phyloP scores from a whole-genome alignment of 2,113 vertebrate species.

The Malurus melanocephalus region DNA sequence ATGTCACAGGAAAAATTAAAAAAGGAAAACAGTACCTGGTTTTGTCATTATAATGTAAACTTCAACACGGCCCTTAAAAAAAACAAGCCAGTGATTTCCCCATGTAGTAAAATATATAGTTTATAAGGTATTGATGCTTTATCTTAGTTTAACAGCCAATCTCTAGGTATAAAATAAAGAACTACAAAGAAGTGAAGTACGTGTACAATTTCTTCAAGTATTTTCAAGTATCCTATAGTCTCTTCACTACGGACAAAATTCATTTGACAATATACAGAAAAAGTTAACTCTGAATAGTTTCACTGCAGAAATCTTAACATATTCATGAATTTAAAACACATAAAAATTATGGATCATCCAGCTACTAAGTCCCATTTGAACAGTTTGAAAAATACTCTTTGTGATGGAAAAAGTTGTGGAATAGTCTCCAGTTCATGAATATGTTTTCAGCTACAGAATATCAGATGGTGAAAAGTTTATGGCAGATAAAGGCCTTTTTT shows the following conservation, averaged over 20 bases:
- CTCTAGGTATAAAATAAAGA: constrained; percentile 52
- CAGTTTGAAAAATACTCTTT: constrained; percentile 28
- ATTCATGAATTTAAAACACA: constrained; percentile 12
- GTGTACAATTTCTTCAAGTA: constrained; percentile 44
- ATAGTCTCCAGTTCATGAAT: not conserved
- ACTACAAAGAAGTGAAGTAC: constrained; percentile 50
- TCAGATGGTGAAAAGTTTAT: not conserved
- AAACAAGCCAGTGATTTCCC: constrained; percentile 24
- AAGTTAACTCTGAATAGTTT: constrained; percentile 14
- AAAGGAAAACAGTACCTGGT: constrained; percentile 48
- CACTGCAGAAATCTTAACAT: constrained; percentile 26
- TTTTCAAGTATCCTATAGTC: constrained; percentile 45
- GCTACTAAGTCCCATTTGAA: not conserved
- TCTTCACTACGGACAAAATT: constrained; percentile 26
- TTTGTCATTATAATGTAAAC: constrained; percentile 49
- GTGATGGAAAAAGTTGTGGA: not conserved
- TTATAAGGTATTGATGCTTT: constrained; percentile 37
- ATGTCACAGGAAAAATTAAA: constrained; percentile 41
- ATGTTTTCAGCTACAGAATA: constrained; percentile 1
- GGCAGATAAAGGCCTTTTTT: not conserved
- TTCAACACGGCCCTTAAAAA: constrained; percentile 4
- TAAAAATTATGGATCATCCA: constrained; percentile 17
- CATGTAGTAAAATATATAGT: constrained; percentile 45
- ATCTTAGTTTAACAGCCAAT: constrained; percentile 27
- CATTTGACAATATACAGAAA: constrained; percentile 28